Base-by-base conservation (phyloP, 2,113 vertebrate genomes). In the Mungos mungo region DNA sequence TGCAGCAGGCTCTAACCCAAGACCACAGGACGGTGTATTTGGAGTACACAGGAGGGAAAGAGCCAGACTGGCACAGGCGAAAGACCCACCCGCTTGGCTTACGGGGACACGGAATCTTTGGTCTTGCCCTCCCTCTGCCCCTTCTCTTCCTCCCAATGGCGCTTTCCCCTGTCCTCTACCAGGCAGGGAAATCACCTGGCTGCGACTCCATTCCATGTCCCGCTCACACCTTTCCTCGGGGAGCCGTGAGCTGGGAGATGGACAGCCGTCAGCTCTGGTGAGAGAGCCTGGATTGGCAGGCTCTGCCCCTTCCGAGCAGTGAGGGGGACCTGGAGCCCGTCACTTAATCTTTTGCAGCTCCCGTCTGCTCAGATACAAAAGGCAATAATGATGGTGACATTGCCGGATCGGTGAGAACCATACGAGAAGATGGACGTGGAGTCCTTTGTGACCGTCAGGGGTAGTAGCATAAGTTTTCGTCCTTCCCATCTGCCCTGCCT, bases 371-470 rank as follows among this genome's bases (percentile, higher is more conserved):
- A 21, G 29, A 35, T 9, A 12, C 6, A 23, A 21, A 25, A 57
- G 25, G 19, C 38, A 21, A 6, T 10, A 15, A 13, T 0, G 12
- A 3, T 0, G 31, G 25, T 54, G 10, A 2, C 14, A 2, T 10
- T 4, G 45, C 82, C 65, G 25, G 65, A n/a, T 21, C 1, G 12
- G 41, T 5, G 45, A 66, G 14, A 25, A 38, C 19, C 15, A 7
- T 5, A 12, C 27, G 38, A 81, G 19, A 54, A 25, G 7, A 5
- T 5, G 1, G 9, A 25, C 7, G 27, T 6, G 41, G 19, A 27
- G 21, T 18, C n/a, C 15, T n/a, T 13, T 14, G 12, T 54, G n/a
- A 52, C 16, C 47, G 1, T 11, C 38, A 72, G 25, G 50, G 19
- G 35, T 3, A 29, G n/a, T 2, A 29, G n/a, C 66, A 45, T 19